phyloP scores from a whole-genome alignment of 2,888 invertebrate species.

The Lycocerus yunnanus region DNA sequence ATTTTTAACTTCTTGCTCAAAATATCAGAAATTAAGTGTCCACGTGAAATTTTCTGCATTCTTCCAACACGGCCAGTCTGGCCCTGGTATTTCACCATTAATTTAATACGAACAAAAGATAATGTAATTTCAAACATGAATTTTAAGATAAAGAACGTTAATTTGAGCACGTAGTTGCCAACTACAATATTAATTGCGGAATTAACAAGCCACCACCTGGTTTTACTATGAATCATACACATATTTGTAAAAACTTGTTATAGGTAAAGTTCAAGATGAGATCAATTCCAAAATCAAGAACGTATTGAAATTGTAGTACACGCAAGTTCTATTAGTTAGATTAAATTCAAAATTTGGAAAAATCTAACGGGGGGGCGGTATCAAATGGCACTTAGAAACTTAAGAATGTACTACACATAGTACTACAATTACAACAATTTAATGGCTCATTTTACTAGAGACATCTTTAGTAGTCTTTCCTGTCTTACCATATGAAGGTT shows the following conservation, averaged over 20 bases:
- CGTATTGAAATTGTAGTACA: background rate
- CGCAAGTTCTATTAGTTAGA: background rate
- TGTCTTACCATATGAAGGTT: background rate
- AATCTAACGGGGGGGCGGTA: background rate
- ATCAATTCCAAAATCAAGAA: background rate
- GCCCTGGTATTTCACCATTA: background rate
- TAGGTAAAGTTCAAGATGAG: background rate
- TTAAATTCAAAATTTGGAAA: background rate
- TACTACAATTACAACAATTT: background rate
- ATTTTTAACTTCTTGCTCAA: too few species aligned
- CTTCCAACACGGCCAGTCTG: background rate
- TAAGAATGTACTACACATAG: background rate
- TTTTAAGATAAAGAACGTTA: background rate
- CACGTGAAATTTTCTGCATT: background rate
- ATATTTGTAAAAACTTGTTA: conserved; percentile 3
- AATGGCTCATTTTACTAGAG: background rate
- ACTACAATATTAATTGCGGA: conserved; percentile 9
- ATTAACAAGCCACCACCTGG: conserved; percentile 13
- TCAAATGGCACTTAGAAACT: background rate
- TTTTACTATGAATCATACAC: conserved; percentile 18
- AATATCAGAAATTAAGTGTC: background rate
- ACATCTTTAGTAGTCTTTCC: background rate
- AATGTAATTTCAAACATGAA: background rate
- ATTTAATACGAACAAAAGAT: background rate
- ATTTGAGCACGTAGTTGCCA: conserved; percentile 16